These are phyloP conservation scores for Amaurobius ferox DNA, from an alignment of 2,888 invertebrate genomes.

Conservation along the genomic window DNA sequence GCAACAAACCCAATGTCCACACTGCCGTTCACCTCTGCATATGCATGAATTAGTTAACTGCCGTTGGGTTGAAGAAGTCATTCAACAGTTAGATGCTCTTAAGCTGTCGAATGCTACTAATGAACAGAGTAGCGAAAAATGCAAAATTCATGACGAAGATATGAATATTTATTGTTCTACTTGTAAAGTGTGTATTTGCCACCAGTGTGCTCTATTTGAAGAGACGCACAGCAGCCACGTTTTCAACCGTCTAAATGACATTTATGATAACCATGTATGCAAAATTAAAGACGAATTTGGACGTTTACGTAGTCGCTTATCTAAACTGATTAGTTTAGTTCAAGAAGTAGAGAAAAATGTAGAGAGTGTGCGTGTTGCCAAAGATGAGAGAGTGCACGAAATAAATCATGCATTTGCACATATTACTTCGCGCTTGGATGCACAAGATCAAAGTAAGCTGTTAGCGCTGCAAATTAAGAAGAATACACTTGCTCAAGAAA, in stretches of 20 bases:
- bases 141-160: slow-evolving; percentile 82
- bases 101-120: slow-evolving; percentile 79
- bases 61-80: slow-evolving; percentile 96
- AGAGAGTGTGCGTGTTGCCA: slow-evolving; percentile 91
- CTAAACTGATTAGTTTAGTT: slow-evolving; percentile 90
- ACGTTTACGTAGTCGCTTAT: slow-evolving; percentile 86
- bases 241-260: slow-evolving; percentile 93
- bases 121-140: slow-evolving; percentile 61
- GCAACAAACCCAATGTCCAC: slow-evolving; percentile 94
- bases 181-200: slow-evolving; percentile 92
- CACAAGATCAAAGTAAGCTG: slow-evolving; percentile 91
- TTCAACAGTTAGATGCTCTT: slow-evolving; percentile 91
- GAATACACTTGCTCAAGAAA: slow-evolving; percentile 90
- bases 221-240: slow-evolving; percentile 94
- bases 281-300: slow-evolving; percentile 91
- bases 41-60: slow-evolving; percentile 95
- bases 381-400: slow-evolving; percentile 93
- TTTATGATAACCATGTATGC: slow-evolving; percentile 91
- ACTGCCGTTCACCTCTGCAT: slow-evolving; percentile 91
- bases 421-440: slow-evolving; percentile 93
- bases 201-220: slow-evolving; percentile 94
- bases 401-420: slow-evolving; percentile 94
- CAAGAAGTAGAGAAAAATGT: slow-evolving; percentile 95
- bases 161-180: slow-evolving; percentile 94
- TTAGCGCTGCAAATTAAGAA: slow-evolving; percentile 91